phyloP scores from a whole-genome alignment of 1,140 invertebrate genomes.

The Caerostris darwini region DNA sequence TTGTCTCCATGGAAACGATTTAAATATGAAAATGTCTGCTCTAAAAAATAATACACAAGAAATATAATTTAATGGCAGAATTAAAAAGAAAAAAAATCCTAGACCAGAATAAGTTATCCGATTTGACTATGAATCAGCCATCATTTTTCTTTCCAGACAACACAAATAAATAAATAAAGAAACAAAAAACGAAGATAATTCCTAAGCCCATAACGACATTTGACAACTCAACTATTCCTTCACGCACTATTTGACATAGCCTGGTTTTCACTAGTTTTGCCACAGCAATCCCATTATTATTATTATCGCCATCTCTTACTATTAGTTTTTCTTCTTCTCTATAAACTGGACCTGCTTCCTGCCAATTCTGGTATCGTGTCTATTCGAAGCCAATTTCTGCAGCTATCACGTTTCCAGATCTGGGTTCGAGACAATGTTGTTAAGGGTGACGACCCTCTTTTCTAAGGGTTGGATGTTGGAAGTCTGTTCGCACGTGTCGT shows the following conservation, averaged over 20 bases:
- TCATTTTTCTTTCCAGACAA: neutral
- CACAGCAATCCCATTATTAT: neutral
- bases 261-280: constrained; percentile 24
- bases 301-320: constrained; percentile 23
- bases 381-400: neutral
- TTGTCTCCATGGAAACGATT: neutral
- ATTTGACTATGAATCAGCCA: neutral
- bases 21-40: neutral
- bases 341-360: neutral
- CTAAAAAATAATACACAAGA: too few species aligned
- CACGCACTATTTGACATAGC: constrained; percentile 44
- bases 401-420: neutral
- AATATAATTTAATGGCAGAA: too few species aligned
- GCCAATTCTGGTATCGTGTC: neutral
- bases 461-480: neutral
- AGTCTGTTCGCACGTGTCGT: constrained; percentile 45
- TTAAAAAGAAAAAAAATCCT: too few species aligned
- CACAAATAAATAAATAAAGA: neutral
- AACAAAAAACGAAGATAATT: neutral
- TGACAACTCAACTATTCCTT: constrained; percentile 43
- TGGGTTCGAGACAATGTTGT: constrained; percentile 14
- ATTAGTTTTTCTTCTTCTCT: constrained; percentile 1
- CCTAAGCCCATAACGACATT: constrained; percentile 29
- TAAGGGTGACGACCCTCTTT: constrained; percentile 46
- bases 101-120: neutral